Percentiles rank a stretch among this genome's conserved stretches.
Evolutionary conservation across 2,113 vertebrate genomes (phyloP).

Genomic region (Oreochromis spilurus): DNA sequence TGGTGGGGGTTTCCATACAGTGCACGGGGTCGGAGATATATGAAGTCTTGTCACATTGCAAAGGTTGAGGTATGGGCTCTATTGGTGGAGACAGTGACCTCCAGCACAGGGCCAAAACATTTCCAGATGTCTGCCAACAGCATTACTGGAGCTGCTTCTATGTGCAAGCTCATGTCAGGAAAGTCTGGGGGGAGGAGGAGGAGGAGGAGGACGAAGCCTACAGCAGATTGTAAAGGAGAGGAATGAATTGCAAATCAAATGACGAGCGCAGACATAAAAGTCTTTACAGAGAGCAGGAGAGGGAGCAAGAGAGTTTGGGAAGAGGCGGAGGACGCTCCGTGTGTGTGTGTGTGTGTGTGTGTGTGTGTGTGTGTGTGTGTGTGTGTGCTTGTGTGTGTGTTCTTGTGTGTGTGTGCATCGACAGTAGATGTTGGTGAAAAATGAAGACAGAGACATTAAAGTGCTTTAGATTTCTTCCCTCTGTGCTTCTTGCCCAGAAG

Average conservation of each 20-base stretch:
- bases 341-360: neutral
- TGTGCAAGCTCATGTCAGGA: neutral
- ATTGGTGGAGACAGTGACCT: constrained; percentile 69
- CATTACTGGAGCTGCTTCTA: constrained; percentile 34
- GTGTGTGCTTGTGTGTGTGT: neutral
- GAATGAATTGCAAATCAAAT: constrained; percentile 52
- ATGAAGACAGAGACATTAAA: constrained; percentile 52
- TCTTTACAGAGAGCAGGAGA: constrained; percentile 17
- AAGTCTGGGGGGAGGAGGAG: too few relatives aligned
- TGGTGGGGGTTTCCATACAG: neutral
- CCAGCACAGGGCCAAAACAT: constrained; percentile 51
- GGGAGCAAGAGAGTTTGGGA: neutral
- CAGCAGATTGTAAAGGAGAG: constrained; percentile 22
- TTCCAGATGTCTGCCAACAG: constrained; percentile 70
- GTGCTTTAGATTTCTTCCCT: constrained; percentile 47
- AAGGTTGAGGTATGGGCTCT: constrained; percentile 48
- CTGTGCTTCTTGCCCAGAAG: constrained; percentile 44
- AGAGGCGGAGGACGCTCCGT: neutral
- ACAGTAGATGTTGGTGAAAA: constrained; percentile 29
- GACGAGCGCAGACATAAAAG: constrained; percentile 35
- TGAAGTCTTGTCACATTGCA: constrained; percentile 60
- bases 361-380: neutral
- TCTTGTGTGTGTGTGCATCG: neutral
- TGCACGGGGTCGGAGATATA: constrained; percentile 50
- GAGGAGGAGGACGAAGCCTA: neutral